Percentiles rank a stretch among this genome's conserved stretches.
phyloP scores from a whole-genome alignment of 2,888 invertebrate genomes.

The Augochlorella aurata region DNA sequence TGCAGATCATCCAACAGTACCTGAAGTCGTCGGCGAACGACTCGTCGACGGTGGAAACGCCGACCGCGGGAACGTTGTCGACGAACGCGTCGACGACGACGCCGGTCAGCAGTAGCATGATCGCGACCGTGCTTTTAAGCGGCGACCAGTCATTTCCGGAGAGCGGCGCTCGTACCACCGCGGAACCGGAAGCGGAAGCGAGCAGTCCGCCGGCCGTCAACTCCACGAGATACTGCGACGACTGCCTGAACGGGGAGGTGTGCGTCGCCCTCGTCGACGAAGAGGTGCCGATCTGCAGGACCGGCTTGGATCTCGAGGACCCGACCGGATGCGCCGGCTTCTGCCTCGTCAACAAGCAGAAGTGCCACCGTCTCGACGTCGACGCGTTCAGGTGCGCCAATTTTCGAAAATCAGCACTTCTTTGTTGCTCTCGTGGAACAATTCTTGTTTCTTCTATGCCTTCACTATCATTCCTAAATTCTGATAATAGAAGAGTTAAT shows the following conservation, averaged over 20 bases:
- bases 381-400: slow-evolving; percentile 78
- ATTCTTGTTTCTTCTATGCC: too few relatives aligned
- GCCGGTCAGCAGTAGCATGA: slow-evolving; percentile 32
- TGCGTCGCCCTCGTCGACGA: slow-evolving; percentile 86
- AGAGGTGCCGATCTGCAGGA: slow-evolving; percentile 84
- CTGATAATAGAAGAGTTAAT: too few relatives aligned
- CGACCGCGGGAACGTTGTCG: slow-evolving; percentile 2
- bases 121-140: slow-evolving; percentile 39
- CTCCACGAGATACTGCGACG: slow-evolving; percentile 77
- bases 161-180: slow-evolving; percentile 6
- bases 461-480: too few relatives aligned
- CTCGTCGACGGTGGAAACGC: slow-evolving; percentile 32
- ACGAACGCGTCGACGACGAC: slow-evolving; percentile 13
- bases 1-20: slow-evolving; percentile 80
- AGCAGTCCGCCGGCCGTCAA: slow-evolving; percentile 49
- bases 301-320: slow-evolving; percentile 83
- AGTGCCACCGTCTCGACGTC: slow-evolving; percentile 80
- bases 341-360: slow-evolving; percentile 79
- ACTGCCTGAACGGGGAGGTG: slow-evolving; percentile 82
- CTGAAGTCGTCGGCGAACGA: slow-evolving; percentile 72
- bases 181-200: slow-evolving; percentile 62
- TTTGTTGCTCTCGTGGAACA: too few relatives aligned
- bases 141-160: slow-evolving; percentile 43
- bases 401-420: too few relatives aligned
- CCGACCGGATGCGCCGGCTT: slow-evolving; percentile 84